Evolutionary conservation across 2,888 invertebrate species (phyloP).

Genomic region (Apamea anceps): DNA sequence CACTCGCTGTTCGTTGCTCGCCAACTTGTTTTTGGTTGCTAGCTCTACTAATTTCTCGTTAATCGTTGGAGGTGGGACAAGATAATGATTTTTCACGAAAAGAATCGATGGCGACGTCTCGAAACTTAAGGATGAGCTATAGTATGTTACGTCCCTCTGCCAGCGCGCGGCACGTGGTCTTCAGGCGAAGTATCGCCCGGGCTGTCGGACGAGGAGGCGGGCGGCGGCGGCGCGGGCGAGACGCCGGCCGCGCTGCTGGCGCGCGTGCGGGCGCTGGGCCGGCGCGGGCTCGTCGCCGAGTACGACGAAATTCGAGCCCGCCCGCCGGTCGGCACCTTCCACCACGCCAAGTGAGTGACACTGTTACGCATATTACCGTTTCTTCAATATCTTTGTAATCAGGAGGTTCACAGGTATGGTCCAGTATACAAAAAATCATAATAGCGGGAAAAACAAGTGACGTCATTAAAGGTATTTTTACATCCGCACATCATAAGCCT

Average conservation of each 20-base stretch:
- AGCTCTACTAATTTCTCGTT: background rate
- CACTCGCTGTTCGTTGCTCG: background rate
- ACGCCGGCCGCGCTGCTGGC: conserved; percentile 94
- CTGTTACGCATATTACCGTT: background rate
- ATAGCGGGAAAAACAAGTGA: too few species aligned
- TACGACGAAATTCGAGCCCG: conserved; percentile 96
- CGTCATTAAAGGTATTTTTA: too few species aligned
- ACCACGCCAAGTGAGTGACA: conserved; percentile 82
- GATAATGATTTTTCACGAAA: background rate
- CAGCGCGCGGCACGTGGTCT: conserved; percentile 88
- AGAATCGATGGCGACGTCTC: background rate
- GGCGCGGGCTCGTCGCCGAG: conserved; percentile 95
- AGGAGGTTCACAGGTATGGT: too few species aligned
- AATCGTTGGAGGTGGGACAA: background rate
- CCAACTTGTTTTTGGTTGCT: background rate
- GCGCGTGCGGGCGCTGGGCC: conserved; percentile 93
- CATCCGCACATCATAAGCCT: too few species aligned
- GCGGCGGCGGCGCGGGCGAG: conserved; percentile 91
- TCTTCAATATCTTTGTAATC: too few species aligned
- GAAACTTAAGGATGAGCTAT: background rate
- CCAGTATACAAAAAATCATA: too few species aligned
- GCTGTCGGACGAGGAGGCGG: conserved; percentile 97
- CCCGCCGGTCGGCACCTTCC: conserved; percentile 96
- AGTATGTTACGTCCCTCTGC: background rate
- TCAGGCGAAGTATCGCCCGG: conserved; percentile 93